Percentiles rank a stretch among this genome's conserved stretches.
These are phyloP conservation scores for Thomomys bottae DNA, from an alignment of 2,113 vertebrate genomes.

Conservation along the genomic window DNA sequence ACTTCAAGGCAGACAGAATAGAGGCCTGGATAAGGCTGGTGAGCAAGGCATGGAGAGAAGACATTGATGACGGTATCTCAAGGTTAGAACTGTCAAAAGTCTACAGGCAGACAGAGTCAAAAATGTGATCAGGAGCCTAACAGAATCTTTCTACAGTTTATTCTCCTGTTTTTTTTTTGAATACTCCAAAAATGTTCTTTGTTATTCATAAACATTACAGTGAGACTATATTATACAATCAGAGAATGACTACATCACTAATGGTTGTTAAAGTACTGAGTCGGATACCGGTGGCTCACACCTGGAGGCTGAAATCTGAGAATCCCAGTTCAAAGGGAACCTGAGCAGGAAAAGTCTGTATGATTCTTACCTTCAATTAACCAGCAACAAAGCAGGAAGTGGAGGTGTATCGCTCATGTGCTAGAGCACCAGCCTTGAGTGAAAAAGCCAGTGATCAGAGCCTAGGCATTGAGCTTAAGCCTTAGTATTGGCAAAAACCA, in stretches of 20 bases:
- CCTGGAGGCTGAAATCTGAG: too few species aligned
- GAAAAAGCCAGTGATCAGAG: too few species aligned
- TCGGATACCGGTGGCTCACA: too few species aligned
- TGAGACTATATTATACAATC: neutral
- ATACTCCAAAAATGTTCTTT: neutral
- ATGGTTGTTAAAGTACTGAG: neutral
- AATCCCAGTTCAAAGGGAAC: too few species aligned
- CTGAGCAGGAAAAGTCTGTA: too few species aligned
- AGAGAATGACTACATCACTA: neutral
- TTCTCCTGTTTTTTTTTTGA: conserved; percentile 2
- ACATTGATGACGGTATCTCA: neutral
- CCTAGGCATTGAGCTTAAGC: too few species aligned
- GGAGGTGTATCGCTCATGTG: too few species aligned
- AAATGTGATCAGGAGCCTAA: neutral
- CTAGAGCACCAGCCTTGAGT: too few species aligned
- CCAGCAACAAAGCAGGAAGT: too few species aligned
- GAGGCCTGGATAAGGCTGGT: neutral
- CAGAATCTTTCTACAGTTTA: neutral
- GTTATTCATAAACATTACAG: neutral
- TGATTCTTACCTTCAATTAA: too few species aligned
- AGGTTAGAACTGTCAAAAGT: neutral
- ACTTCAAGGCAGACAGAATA: neutral
- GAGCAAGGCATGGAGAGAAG: neutral
- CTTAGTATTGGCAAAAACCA: too few species aligned
- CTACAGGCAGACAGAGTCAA: neutral